Evolutionary conservation across 2,888 invertebrate genomes (phyloP).

Genomic region (Iselma pallidipennis): DNA sequence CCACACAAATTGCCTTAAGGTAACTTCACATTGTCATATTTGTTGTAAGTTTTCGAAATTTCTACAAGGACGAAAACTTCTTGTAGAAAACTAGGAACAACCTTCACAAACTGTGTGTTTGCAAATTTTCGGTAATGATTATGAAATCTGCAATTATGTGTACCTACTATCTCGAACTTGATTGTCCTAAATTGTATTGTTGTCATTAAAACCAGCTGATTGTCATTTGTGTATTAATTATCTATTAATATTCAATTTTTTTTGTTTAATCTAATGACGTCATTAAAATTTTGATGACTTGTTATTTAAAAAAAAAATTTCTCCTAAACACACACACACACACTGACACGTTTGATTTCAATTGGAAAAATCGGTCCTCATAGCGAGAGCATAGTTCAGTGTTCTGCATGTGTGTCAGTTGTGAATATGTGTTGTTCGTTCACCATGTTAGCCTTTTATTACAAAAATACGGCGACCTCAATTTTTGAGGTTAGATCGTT

Average conservation of each 20-base stretch:
- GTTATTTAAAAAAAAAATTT: too few species aligned
- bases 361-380: not conserved
- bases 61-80: not conserved
- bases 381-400: conserved; percentile 52
- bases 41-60: not conserved
- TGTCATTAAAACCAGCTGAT: not conserved
- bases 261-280: not conserved
- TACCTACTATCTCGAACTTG: too few species aligned
- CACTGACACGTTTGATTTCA: not conserved
- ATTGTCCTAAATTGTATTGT: not conserved
- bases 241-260: too few species aligned
- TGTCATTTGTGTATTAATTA: not conserved
- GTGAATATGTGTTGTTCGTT: conserved; percentile 53
- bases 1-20: too few species aligned
- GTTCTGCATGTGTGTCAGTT: conserved; percentile 55
- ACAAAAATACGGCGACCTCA: conserved; percentile 64
- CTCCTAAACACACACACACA: too few species aligned
- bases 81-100: not conserved
- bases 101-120: not conserved
- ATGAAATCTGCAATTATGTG: not conserved
- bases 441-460: conserved; percentile 55
- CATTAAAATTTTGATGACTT: not conserved
- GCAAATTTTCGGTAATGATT: not conserved
- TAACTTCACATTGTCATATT: not conserved
- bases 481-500: conserved; percentile 71